Base-by-base conservation (phyloP, 2,888 invertebrate genomes). In the Imbricaverruca yamaguchii region DNA sequence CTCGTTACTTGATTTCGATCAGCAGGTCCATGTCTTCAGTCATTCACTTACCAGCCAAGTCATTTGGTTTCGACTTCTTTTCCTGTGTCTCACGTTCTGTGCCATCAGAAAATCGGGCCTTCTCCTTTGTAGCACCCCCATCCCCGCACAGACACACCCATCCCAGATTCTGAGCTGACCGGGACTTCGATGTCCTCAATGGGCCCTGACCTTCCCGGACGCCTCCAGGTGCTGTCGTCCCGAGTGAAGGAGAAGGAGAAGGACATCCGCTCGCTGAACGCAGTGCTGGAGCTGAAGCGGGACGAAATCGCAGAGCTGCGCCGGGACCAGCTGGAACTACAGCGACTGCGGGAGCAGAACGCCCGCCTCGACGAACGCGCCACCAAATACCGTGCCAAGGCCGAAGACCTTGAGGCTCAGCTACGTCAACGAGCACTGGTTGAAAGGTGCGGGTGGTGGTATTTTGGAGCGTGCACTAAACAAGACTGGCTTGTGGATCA, bases 211-310 rank as follows among this genome's bases (percentile, higher is more conserved):
- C 39, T 39, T 39, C 39, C 39, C 39, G 39, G 39, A 39, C 39
- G 39, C 39, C 39, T 39, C 4, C 79, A 79, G 79, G 79, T 79
- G 2, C 79, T 57, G 23, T 57, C 79, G 23, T 10, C 79, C 0
- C 79, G 79, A 4, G 57, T 59, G 13, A 56, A 79, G 79, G n/a
- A 79, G 56, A n/a, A 57, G 57, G 90, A 92, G 85, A 92, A 92
- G 83, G 93, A 95, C 87, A 92, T 93, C 2, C 92, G 93, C 84
- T 96, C 96, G 25, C 89, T 97, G 83, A 91, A 94, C 83, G 92
- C 93, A 65, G 97, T 97, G 7, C 89, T 97, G 83, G 97, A 97
- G 85, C 89, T 97, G 86, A 93, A 94, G 86, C 94, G 94, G 86
- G 91, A 92, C 55, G 96, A 97, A 88, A 91, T 95, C 85, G 92